Evolutionary conservation across 2,113 vertebrate species (phyloP), one percentile per base, ranked within the genome.

Genomic region (Athene cunicularia): DNA sequence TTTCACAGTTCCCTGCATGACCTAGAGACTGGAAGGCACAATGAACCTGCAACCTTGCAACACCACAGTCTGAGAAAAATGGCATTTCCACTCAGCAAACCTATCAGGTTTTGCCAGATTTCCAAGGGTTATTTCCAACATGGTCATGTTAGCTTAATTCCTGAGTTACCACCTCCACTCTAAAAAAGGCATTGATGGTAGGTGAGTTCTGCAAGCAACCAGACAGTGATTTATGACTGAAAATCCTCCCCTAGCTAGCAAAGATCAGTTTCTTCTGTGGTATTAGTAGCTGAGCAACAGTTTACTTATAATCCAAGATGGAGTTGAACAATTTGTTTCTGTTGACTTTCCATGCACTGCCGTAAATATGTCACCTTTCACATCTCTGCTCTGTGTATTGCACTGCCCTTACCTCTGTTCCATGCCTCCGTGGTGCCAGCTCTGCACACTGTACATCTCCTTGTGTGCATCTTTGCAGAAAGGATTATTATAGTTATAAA

Each of bases 361-460:
- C 45, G 21, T 77, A 47, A 80, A 72, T 52, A 52, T 18, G 37
- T 37, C 19, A 60, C 14, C 13, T 49, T 59, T 23, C 3, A 0
- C 1, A 1, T 27, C 79, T 80, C 71, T 83, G 28, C 19, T 49
- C 35, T 87, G 23, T 49, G n/a, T 20, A 37, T 20, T 58, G 9
- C 6, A 3, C 47, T 30, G 35, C 33, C 16, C 9, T 80, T 72
- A 28, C 27, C 12, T 39, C 56, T 81, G 33, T 6, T 86, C 16
- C 0, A 0, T 45, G 20, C 49, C 26, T 91, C 30, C 39, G 15
- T 2, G 0, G 24, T 20, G 56, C 33, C 56, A 43, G 35, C 22
- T 79, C 55, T 88, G 59, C 53, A 32, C 53, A 5, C 17, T 2
- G 2, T 27, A 66, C 4, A 8, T 41, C 22, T 86, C 21, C 2